Evolutionary conservation across 2,888 invertebrate genomes (phyloP), one percentile per base, ranked within the genome.

Genomic region (Drosophila subsilvestris): DNA sequence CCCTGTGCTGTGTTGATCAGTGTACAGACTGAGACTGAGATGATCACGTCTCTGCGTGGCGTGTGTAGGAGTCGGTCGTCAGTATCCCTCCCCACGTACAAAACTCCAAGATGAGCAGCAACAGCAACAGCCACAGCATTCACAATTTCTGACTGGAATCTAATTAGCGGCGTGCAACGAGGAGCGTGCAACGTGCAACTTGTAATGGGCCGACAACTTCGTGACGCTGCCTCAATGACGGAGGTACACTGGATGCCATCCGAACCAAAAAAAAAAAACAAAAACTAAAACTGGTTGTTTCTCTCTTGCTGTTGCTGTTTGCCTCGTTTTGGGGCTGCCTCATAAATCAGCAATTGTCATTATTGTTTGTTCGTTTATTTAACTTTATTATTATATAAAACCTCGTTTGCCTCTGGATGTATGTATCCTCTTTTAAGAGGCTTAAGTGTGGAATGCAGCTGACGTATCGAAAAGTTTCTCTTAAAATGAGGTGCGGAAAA

Each of bases 121-220:
- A 56, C 29, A 62, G 61, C 47, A 49, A 45, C 63, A 48, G 50
- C 63, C 59, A 59, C 63, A 45, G 51, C 73, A 66, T 66, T 72
- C 63, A 69, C 81, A 37, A 72, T 75, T 72, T 62, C 67, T 75
- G 62, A 45, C 63, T 73, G 59, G 63, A 83, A 85, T 82, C 83
- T 83, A 83, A 83, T 83, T 83, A 86, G 80, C 69, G 69, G 76
- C 72, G 66, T 67, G 58, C 73, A 79, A 58, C 74, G 37, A 57
- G 63, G 74, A 67, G 61, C 71, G 48, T 61, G 65, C 75, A 76
- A 60, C 80, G 78, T 74, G 74, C 78, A 80, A 53, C 75, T 66
- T 77, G 86, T 83, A 84, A 86, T 86, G 77, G 86, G 83, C 57
- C 67, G 63, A 77, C 75, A 76, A 71, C 63, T 69, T 82, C 86